Evolutionary conservation across 2,888 invertebrate species (phyloP).

Genomic region (Cataglyphis livida): DNA sequence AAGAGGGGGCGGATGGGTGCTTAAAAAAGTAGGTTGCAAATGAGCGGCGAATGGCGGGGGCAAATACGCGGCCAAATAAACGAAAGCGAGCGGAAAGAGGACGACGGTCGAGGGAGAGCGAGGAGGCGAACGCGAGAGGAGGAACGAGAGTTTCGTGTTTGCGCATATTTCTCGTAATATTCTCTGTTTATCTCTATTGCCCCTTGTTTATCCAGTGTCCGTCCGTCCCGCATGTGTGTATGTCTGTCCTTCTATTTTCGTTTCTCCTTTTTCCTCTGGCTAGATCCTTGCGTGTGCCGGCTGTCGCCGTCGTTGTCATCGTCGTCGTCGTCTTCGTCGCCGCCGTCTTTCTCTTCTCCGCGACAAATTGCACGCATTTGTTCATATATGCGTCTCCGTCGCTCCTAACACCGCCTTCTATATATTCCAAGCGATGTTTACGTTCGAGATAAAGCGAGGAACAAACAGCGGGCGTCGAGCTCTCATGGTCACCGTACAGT

Average conservation of each 20-base stretch:
- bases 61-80: slow-evolving; percentile 68
- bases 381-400: slow-evolving; percentile 65
- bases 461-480: slow-evolving; percentile 80
- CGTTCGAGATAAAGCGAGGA: slow-evolving; percentile 84
- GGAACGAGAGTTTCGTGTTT: slow-evolving; percentile 80
- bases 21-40: slow-evolving; percentile 71
- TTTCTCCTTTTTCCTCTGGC: slow-evolving; percentile 70
- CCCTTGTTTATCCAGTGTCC: slow-evolving; percentile 83
- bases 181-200: slow-evolving; percentile 84
- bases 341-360: slow-evolving; percentile 51
- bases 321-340: slow-evolving; percentile 43
- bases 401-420: slow-evolving; percentile 67
- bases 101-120: slow-evolving; percentile 23
- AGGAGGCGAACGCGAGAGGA: slow-evolving; percentile 60
- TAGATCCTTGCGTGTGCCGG: slow-evolving; percentile 66
- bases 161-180: slow-evolving; percentile 83
- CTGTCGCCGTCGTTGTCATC: slow-evolving; percentile 53
- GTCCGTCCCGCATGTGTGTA: slow-evolving; percentile 60
- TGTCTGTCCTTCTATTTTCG: slow-evolving; percentile 70
- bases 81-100: slow-evolving; percentile 65
- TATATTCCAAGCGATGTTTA: slow-evolving; percentile 81
- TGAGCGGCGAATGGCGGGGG: slow-evolving; percentile 70
- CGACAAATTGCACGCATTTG: slow-evolving; percentile 61
- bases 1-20: slow-evolving; percentile 48
- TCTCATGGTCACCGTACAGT: slow-evolving; percentile 74